Evolutionary conservation across 2,888 invertebrate species (phyloP).

Genomic region (Ectobius pallidus): DNA sequence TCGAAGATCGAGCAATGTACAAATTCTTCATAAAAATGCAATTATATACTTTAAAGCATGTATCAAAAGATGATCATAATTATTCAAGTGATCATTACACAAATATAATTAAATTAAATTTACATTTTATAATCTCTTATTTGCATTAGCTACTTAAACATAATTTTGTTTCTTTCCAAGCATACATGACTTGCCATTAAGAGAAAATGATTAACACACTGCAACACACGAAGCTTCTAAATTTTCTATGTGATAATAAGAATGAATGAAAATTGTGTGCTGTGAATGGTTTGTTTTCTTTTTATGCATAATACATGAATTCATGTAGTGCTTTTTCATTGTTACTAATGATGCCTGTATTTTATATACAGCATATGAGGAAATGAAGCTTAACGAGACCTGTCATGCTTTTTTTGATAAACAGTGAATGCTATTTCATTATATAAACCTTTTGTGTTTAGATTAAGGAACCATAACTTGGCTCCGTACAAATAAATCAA

Average conservation of each 20-base stretch:
- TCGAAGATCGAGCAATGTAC: neutral
- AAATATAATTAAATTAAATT: neutral
- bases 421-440: slow-evolving; percentile 22
- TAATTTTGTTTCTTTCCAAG: neutral
- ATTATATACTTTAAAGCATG: neutral
- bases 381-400: slow-evolving; percentile 28
- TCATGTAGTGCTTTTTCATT: slow-evolving; percentile 20
- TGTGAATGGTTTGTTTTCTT: slow-evolving; percentile 26
- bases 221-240: neutral
- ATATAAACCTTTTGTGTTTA: slow-evolving; percentile 26
- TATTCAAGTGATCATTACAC: neutral
- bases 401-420: slow-evolving; percentile 32
- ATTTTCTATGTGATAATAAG: slow-evolving; percentile 18
- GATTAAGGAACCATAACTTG: slow-evolving; percentile 22
- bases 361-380: slow-evolving; percentile 17
- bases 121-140: neutral
- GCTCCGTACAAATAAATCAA: slow-evolving; percentile 26
- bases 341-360: slow-evolving; percentile 16
- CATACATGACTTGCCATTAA: neutral
- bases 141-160: neutral
- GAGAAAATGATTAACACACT: neutral
- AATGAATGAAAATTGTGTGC: slow-evolving; percentile 30
- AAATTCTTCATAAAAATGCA: neutral
- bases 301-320: neutral
- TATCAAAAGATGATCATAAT: neutral